Conservation (phyloP, 1,140 invertebrate species). For the Bombus consobrinus region DNA sequence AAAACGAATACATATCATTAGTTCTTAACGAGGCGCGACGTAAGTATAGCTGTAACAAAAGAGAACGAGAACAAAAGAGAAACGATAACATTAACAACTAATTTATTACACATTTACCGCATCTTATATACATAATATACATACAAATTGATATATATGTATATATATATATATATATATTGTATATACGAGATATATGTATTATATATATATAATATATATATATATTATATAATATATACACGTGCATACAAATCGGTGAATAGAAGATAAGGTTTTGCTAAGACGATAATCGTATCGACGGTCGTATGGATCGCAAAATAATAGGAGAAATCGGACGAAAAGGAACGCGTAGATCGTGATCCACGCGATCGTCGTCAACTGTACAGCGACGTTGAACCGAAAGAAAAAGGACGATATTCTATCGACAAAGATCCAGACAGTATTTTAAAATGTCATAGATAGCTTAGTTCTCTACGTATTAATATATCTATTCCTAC, state of each 20-base stretch:
- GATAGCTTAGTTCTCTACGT: constrained; percentile 47
- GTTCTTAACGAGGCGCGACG: constrained; percentile 56
- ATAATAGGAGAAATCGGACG: background rate
- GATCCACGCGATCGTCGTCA: constrained; percentile 29
- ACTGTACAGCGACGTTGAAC: constrained; percentile 35
- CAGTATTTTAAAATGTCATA: constrained; percentile 66
- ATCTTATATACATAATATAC: constrained; percentile 70
- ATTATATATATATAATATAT: constrained; percentile 46
- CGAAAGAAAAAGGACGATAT: constrained; percentile 9
- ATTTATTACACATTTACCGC: constrained; percentile 73
- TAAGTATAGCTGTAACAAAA: constrained; percentile 47
- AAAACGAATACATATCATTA: constrained; percentile 75
- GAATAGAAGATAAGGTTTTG: constrained; percentile 61
- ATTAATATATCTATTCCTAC: constrained; percentile 33
- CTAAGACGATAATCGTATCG: constrained; percentile 44
- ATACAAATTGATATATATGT: constrained; percentile 40
- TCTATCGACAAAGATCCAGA: constrained; percentile 59
- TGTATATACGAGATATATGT: constrained; percentile 54
- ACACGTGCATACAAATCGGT: constrained; percentile 48
- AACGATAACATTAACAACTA: constrained; percentile 65
- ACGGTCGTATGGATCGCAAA: constrained; percentile 31
- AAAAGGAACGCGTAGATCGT: background rate
- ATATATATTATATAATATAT: constrained; percentile 43
- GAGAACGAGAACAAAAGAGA: background rate
- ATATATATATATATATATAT: constrained; percentile 62